Percentiles rank a stretch among this genome's conserved stretches.
phyloP scores from a whole-genome alignment of 2,888 invertebrate species.

The Caenorhabditis sp. region DNA sequence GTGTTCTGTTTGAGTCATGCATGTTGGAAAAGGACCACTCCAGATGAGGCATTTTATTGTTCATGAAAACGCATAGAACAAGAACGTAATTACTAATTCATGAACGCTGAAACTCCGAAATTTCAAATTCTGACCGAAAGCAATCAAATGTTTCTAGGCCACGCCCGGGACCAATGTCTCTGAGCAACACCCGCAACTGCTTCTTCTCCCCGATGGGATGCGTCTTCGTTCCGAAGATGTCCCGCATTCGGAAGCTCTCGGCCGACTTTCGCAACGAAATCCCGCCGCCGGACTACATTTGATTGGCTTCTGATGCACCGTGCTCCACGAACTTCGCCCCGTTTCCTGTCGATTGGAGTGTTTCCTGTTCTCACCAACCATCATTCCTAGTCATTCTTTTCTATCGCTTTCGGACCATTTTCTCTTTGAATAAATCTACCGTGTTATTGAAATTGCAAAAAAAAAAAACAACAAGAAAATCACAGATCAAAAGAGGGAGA shows the following conservation, averaged over 20 bases:
- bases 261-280: constrained; percentile 59
- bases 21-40: background rate
- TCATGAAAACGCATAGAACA: constrained; percentile 11
- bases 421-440: constrained; percentile 45
- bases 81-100: constrained; percentile 14
- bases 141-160: constrained; percentile 44
- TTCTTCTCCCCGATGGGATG: constrained; percentile 75
- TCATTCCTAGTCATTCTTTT: constrained; percentile 30
- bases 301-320: constrained; percentile 21
- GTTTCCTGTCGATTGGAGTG: constrained; percentile 28
- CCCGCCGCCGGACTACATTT: constrained; percentile 60
- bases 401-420: background rate
- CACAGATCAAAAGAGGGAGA: constrained; percentile 39
- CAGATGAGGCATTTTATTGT: constrained; percentile 13
- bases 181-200: constrained; percentile 63
- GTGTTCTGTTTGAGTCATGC: background rate
- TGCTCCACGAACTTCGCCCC: constrained; percentile 33
- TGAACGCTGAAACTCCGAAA: background rate
- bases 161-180: constrained; percentile 53
- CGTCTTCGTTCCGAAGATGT: constrained; percentile 68
- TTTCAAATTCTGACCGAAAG: background rate
- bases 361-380: constrained; percentile 33
- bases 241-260: constrained; percentile 60
- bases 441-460: constrained; percentile 44
- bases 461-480: constrained; percentile 16